A percentile compares a stretch with the other conserved stretches of the same genome.
These are phyloP conservation scores for Myotis yumanensis DNA, from an alignment of 2,113 vertebrate species.

Conservation along the genomic window DNA sequence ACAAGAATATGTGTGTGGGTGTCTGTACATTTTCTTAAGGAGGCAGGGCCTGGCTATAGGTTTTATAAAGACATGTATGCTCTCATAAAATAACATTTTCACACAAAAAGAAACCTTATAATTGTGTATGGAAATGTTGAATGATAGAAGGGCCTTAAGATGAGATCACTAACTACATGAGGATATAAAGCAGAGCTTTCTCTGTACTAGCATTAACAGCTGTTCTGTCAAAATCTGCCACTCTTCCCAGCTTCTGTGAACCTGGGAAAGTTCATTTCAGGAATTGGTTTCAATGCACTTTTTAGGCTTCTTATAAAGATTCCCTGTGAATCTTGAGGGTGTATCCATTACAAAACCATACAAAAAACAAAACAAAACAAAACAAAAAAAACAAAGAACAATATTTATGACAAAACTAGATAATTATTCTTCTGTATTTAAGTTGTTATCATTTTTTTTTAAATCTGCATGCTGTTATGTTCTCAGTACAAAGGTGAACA, in stretches of 20 bases:
- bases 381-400: background rate
- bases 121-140: conserved; percentile 25
- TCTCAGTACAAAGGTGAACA: background rate
- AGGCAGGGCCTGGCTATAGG: background rate
- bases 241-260: background rate
- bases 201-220: background rate
- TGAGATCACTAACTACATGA: background rate
- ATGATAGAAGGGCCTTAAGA: background rate
- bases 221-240: background rate
- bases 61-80: background rate
- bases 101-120: background rate
- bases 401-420: background rate
- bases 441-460: background rate
- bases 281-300: background rate
- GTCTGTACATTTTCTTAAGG: background rate
- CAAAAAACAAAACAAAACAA: no score
- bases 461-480: conserved; percentile 14
- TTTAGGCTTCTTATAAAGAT: background rate
- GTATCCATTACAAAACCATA: background rate
- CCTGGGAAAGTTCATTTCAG: background rate
- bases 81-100: conserved; percentile 44
- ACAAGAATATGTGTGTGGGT: background rate
- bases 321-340: background rate
- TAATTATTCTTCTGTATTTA: conserved; percentile 14
- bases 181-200: background rate